Conservation (phyloP, 1,140 invertebrate species). For the Radopholus similis region DNA sequence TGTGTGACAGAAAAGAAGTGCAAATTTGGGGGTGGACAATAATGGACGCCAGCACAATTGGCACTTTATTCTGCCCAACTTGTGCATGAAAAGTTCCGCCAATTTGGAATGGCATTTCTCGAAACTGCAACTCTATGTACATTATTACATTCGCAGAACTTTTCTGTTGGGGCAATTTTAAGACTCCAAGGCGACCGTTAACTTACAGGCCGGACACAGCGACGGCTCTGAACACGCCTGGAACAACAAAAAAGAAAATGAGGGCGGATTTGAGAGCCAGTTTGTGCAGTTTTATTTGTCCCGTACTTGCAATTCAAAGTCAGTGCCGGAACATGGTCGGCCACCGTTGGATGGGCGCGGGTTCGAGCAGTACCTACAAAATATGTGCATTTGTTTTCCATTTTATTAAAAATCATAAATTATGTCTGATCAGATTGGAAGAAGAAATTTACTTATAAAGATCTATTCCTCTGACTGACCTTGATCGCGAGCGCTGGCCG, state of each 20-base stretch:
- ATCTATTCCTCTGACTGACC: slow-evolving; percentile 31
- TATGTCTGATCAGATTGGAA: not conserved
- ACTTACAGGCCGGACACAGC: slow-evolving; percentile 1
- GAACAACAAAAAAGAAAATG: not conserved
- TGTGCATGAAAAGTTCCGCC: not conserved
- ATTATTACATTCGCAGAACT: no score
- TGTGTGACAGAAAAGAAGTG: not conserved
- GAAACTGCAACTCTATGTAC: no score
- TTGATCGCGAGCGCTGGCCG: slow-evolving; percentile 60
- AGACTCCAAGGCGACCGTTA: slow-evolving; percentile 15
- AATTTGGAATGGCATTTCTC: no score
- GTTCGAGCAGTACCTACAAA: slow-evolving; percentile 70
- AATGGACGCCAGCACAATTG: not conserved
- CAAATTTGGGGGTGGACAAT: not conserved
- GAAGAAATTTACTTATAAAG: not conserved
- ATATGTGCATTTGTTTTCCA: not conserved
- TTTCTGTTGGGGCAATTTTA: slow-evolving; percentile 61
- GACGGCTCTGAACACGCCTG: not conserved
- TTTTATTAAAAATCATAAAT: not conserved
- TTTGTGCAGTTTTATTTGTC: slow-evolving; percentile 63
- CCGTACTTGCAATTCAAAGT: slow-evolving; percentile 62
- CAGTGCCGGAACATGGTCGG: slow-evolving; percentile 61
- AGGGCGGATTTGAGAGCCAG: slow-evolving; percentile 21
- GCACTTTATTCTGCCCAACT: not conserved
- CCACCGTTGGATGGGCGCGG: slow-evolving; percentile 77